Evolutionary conservation across 1,140 invertebrate genomes (phyloP).

Genomic region (Rhysida immarginata): DNA sequence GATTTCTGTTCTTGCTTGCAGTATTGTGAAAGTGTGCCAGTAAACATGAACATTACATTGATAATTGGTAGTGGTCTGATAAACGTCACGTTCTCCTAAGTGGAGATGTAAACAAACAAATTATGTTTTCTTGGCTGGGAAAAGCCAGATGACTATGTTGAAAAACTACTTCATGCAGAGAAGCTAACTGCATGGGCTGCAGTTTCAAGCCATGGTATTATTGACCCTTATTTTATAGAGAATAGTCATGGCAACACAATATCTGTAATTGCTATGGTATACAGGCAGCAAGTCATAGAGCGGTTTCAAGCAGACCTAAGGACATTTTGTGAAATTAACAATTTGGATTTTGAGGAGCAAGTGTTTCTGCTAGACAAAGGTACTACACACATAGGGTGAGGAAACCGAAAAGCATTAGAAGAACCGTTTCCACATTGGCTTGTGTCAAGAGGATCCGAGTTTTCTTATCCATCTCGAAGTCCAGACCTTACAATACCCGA

Average conservation of each 20-base stretch:
- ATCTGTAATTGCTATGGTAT: not conserved
- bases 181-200: not conserved
- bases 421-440: not conserved
- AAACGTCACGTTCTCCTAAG: not conserved
- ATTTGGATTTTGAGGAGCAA: not conserved
- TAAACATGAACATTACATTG: not conserved
- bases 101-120: not conserved
- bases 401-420: not conserved
- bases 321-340: not conserved
- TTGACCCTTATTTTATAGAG: not conserved
- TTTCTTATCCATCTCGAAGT: not conserved
- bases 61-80: not conserved
- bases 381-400: not conserved
- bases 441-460: not conserved
- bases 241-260: not conserved
- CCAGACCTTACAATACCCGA: not conserved
- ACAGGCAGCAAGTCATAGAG: not conserved
- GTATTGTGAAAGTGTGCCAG: not conserved
- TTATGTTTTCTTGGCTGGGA: not conserved
- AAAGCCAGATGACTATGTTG: not conserved
- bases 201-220: not conserved
- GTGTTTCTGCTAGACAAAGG: not conserved
- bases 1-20: not conserved
- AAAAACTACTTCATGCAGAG: not conserved
- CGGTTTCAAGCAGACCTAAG: not conserved